These are phyloP conservation scores for Philereme vetulata DNA, from an alignment of 2,888 invertebrate species.

Conservation along the genomic window DNA sequence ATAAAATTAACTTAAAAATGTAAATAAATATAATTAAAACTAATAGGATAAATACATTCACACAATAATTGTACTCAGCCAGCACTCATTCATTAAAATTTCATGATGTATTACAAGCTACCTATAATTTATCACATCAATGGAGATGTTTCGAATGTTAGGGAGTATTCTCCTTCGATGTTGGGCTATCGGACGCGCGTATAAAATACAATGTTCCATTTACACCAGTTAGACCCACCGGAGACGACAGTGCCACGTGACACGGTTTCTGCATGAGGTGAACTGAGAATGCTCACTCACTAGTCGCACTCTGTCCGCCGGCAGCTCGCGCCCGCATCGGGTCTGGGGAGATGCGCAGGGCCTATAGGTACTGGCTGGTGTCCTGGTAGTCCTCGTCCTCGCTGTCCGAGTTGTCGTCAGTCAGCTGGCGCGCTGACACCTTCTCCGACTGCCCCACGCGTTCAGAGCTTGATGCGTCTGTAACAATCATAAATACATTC, in stretches of 20 bases:
- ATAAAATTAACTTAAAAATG: constrained; percentile 65
- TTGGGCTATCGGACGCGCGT: constrained; percentile 29
- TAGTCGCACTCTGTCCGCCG: constrained; percentile 9
- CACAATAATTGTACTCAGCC: constrained; percentile 63
- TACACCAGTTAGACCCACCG: constrained; percentile 17
- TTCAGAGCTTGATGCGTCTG: constrained; percentile 79
- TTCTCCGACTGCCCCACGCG: constrained; percentile 64
- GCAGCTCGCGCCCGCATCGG: neutral
- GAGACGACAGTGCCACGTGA: constrained; percentile 11
- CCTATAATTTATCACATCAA: constrained; percentile 54
- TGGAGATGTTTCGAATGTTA: constrained; percentile 40
- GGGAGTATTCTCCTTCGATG: constrained; percentile 38
- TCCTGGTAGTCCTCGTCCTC: constrained; percentile 79
- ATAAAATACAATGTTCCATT: constrained; percentile 24
- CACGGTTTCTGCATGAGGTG: neutral
- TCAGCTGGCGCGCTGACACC: constrained; percentile 75
- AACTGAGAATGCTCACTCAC: constrained; percentile 11
- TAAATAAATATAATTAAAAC: constrained; percentile 69
- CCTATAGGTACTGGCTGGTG: constrained; percentile 75
- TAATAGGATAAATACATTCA: constrained; percentile 80
- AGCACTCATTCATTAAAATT: constrained; percentile 59
- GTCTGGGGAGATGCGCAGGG: constrained; percentile 13
- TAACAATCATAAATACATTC: constrained; percentile 33
- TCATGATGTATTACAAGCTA: constrained; percentile 59
- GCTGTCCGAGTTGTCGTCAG: constrained; percentile 76